Evolutionary conservation across 1,140 invertebrate genomes (phyloP).

Genomic region (Danaus plexippus): DNA sequence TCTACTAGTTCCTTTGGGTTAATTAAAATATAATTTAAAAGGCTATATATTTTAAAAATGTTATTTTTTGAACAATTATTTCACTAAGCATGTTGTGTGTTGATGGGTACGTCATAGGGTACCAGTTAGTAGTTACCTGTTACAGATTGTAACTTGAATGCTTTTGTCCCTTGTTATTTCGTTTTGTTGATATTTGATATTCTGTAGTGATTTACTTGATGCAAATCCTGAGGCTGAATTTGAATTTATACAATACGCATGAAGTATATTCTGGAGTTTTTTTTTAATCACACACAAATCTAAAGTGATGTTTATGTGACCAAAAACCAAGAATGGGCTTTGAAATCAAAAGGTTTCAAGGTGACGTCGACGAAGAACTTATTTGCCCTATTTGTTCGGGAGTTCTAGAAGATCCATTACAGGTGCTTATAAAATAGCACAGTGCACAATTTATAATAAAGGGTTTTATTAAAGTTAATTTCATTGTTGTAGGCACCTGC

Average conservation of each 20-base stretch:
- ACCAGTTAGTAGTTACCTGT: no score
- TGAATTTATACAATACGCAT: constrained; percentile 1
- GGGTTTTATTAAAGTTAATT: no score
- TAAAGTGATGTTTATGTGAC: constrained; percentile 33
- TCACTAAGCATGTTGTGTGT: background rate
- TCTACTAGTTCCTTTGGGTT: no score
- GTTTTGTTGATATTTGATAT: constrained; percentile 20
- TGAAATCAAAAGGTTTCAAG: constrained; percentile 90
- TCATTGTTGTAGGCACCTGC: constrained; percentile 82
- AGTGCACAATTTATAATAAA: no score
- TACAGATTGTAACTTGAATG: no score
- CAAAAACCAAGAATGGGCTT: constrained; percentile 82
- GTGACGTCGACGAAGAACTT: constrained; percentile 92
- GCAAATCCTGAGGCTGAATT: constrained; percentile 25
- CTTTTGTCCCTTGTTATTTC: constrained; percentile 4
- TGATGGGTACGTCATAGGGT: no score
- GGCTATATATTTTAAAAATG: no score
- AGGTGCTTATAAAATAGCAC: constrained; percentile 72
- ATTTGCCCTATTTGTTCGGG: constrained; percentile 93
- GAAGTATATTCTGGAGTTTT: background rate
- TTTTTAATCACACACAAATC: constrained; percentile 8
- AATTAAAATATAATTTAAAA: no score
- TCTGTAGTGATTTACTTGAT: constrained; percentile 25
- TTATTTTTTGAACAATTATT: no score
- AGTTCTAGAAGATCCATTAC: constrained; percentile 90